These are phyloP conservation scores for Chloroceryle inda DNA, from an alignment of 2,797 vertebrate genomes.

Conservation along the genomic window DNA sequence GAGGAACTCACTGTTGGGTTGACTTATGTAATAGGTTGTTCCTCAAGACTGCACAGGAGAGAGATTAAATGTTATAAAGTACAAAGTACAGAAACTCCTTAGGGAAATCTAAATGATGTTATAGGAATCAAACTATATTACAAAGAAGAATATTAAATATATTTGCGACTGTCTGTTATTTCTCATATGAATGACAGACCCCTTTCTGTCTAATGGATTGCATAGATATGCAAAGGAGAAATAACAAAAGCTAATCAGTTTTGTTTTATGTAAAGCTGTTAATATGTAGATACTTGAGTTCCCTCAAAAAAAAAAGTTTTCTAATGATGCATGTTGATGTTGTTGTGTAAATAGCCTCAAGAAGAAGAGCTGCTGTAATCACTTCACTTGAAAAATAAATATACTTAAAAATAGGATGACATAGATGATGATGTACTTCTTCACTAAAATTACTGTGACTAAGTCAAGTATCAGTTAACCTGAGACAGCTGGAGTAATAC, in stretches of 20 bases:
- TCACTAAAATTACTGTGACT: background rate
- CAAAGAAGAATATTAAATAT: slow-evolving; percentile 23
- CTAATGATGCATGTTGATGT: background rate
- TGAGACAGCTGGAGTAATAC: background rate
- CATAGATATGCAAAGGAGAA: slow-evolving; percentile 11
- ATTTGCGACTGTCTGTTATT: slow-evolving; percentile 38
- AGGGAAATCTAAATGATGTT: slow-evolving; percentile 12
- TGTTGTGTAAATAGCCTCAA: slow-evolving; percentile 20
- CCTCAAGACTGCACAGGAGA: slow-evolving; percentile 11
- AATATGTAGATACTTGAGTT: slow-evolving; percentile 34
- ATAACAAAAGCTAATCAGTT: slow-evolving; percentile 56
- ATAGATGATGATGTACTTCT: background rate
- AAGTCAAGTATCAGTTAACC: background rate
- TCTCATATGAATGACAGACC: background rate
- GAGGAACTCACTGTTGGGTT: background rate
- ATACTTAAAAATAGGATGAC: background rate
- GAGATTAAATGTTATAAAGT: slow-evolving; percentile 38
- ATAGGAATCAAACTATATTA: background rate
- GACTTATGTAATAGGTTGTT: background rate
- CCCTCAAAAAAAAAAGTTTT: background rate
- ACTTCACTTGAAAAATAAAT: slow-evolving; percentile 24
- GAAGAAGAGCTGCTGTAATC: slow-evolving; percentile 23
- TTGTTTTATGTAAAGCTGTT: slow-evolving; percentile 51
- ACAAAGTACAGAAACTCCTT: background rate
- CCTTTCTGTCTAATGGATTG: background rate